Evolutionary conservation across 2,113 vertebrate species (phyloP).

Genomic region (Bothrops jararaca): DNA sequence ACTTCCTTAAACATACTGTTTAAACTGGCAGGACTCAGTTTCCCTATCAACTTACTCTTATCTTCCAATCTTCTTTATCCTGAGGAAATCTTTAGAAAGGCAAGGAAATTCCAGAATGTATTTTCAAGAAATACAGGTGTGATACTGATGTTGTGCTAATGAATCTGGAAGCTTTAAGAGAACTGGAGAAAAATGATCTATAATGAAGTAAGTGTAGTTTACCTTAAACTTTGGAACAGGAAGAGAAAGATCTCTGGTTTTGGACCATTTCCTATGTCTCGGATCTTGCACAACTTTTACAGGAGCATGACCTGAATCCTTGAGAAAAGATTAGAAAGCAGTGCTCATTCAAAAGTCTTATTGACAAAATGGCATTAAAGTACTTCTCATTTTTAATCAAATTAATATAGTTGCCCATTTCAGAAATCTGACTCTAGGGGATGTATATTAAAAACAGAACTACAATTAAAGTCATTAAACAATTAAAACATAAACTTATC

Average conservation of each 20-base stretch:
- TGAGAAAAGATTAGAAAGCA: slow-evolving; percentile 6
- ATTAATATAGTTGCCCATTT: background rate
- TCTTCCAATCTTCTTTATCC: background rate
- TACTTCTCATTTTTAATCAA: background rate
- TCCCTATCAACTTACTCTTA: background rate
- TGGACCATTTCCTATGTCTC: slow-evolving; percentile 85
- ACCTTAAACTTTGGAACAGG: slow-evolving; percentile 94
- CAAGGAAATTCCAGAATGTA: background rate
- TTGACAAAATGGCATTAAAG: background rate
- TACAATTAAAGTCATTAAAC: background rate
- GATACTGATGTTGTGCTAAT: no score
- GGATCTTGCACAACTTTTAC: slow-evolving; percentile 86
- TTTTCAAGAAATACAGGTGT: background rate
- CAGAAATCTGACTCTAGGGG: background rate
- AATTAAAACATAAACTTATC: background rate
- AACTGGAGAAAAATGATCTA: background rate
- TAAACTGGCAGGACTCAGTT: background rate
- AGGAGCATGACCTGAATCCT: slow-evolving; percentile 86
- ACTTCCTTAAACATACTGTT: background rate
- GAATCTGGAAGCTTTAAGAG: background rate
- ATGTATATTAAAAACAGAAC: background rate
- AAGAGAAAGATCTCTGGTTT: slow-evolving; percentile 83
- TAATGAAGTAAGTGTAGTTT: background rate
- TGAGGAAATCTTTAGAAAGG: background rate
- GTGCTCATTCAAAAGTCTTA: background rate